Percentiles rank a stretch among this genome's conserved stretches.
Conservation (phyloP, 2,888 invertebrate genomes). For the Tetrapedia diversipes region DNA sequence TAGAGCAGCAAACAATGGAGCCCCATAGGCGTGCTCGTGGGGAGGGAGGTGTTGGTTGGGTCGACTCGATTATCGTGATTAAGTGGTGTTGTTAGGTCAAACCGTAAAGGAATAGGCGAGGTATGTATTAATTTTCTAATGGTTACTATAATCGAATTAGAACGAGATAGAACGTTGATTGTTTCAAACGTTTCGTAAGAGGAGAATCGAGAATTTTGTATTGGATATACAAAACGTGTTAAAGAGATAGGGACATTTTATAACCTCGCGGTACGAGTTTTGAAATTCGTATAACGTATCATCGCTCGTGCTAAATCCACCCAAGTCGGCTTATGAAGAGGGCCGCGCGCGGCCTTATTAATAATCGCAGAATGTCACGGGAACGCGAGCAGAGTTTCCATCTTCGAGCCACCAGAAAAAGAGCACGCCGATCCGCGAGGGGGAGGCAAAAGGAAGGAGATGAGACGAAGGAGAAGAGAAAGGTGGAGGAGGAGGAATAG, state of each 20-base stretch:
- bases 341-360: conserved; percentile 58
- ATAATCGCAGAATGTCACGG: conserved; percentile 65
- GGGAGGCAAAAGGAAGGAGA: conserved; percentile 11
- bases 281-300: background rate
- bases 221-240: no score
- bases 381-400: conserved; percentile 55
- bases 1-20: conserved; percentile 15
- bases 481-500: no score
- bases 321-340: background rate
- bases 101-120: no score
- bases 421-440: background rate
- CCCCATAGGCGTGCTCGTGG: background rate
- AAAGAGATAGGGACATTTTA: no score
- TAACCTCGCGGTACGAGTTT: no score
- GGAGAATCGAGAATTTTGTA: no score
- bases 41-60: background rate
- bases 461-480: conserved; percentile 21
- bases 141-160: no score
- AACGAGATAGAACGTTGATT: background rate
- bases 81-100: background rate
- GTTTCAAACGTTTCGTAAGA: background rate
- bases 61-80: conserved; percentile 15
- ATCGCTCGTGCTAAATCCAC: background rate
- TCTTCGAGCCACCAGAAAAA: conserved; percentile 51
- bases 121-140: no score